phyloP scores from a whole-genome alignment of 2,797 vertebrate genomes.

The Sylvilagus floridanus region DNA sequence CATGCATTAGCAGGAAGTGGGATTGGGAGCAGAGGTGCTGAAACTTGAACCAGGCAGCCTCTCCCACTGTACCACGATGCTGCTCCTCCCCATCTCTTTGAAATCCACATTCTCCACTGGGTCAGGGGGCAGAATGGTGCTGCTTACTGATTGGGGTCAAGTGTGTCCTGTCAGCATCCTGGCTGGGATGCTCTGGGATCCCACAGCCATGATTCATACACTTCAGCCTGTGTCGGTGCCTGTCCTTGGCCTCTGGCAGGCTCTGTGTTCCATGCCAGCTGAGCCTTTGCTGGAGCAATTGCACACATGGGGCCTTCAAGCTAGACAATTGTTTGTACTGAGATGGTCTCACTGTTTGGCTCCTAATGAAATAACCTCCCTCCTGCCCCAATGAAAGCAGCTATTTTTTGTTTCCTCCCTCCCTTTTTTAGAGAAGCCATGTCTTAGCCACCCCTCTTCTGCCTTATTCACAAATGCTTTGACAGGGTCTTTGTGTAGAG shows the following conservation, averaged over 20 bases:
- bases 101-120: not conserved
- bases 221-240: not conserved
- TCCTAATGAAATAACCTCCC: constrained; percentile 67
- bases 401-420: constrained; percentile 70
- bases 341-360: constrained; percentile 75
- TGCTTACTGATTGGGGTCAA: not conserved
- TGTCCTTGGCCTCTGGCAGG: constrained; percentile 35
- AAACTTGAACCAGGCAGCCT: no score
- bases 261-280: constrained; percentile 68
- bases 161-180: not conserved
- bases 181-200: not conserved
- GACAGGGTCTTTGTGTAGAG: constrained; percentile 68
- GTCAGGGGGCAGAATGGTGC: constrained; percentile 15
- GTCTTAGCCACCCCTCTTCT: constrained; percentile 73
- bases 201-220: not conserved
- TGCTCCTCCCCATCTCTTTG: constrained; percentile 6
- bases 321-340: constrained; percentile 68
- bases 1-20: no score
- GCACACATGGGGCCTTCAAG: constrained; percentile 69
- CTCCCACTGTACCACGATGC: no score
- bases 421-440: constrained; percentile 60
- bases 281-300: constrained; percentile 71
- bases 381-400: constrained; percentile 82
- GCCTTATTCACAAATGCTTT: constrained; percentile 81
- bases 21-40: no score